These are phyloP conservation scores for Sorex fumeus DNA, from an alignment of 2,113 vertebrate genomes.

Conservation along the genomic window DNA sequence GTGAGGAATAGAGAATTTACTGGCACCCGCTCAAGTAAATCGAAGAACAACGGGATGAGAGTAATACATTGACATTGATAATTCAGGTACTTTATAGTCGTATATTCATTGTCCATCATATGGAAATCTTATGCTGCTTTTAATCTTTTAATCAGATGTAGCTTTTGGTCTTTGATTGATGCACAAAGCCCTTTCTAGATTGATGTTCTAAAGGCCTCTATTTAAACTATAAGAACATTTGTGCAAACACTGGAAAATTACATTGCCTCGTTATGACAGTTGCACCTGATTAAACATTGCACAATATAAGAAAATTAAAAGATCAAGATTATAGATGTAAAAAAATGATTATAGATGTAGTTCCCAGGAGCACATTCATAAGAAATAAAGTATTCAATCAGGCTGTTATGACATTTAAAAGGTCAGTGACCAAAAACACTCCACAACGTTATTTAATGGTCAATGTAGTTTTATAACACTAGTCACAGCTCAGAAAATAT, in stretches of 20 bases:
- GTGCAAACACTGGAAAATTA: constrained; percentile 62
- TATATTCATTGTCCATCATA: background rate
- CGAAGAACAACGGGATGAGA: too few relatives aligned
- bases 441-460: constrained; percentile 47
- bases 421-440: constrained; percentile 40
- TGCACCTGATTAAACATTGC: constrained; percentile 21
- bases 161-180: constrained; percentile 21
- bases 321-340: constrained; percentile 28
- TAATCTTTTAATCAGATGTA: constrained; percentile 14
- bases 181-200: constrained; percentile 50
- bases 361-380: constrained; percentile 26
- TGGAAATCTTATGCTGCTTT: background rate
- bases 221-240: constrained; percentile 65
- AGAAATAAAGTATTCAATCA: constrained; percentile 60
- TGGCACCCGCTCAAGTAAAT: too few relatives aligned
- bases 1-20: too few relatives aligned
- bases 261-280: constrained; percentile 32
- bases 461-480: constrained; percentile 3
- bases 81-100: background rate
- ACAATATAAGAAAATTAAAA: constrained; percentile 37
- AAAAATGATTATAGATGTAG: background rate
- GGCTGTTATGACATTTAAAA: constrained; percentile 56
- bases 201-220: constrained; percentile 10
- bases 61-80: too few relatives aligned
- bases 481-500: constrained; percentile 52